Conservation (phyloP, 2,797 vertebrate genomes). For the Halcyon leucocephala region DNA sequence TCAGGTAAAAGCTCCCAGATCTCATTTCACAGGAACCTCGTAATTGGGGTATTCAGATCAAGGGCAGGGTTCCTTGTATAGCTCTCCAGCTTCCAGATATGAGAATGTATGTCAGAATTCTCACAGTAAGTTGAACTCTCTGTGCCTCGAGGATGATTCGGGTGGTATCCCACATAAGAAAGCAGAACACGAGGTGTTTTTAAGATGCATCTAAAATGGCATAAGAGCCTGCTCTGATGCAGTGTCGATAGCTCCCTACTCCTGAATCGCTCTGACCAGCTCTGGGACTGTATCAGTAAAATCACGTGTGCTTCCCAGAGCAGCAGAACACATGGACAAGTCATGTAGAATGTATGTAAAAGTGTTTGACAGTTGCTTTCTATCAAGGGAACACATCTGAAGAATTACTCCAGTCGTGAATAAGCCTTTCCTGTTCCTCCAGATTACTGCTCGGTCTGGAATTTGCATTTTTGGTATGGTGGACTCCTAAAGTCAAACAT, state of each 20-base stretch:
- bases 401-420: background rate
- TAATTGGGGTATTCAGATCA: background rate
- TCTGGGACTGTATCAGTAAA: background rate
- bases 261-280: background rate
- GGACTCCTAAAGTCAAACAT: constrained; percentile 90
- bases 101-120: background rate
- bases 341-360: background rate
- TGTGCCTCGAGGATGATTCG: background rate
- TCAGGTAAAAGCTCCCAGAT: constrained; percentile 81
- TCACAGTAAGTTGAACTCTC: background rate
- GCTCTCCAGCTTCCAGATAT: background rate
- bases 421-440: background rate
- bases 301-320: background rate
- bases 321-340: no score
- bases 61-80: background rate
- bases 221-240: background rate
- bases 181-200: background rate
- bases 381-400: background rate
- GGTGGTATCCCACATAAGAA: background rate
- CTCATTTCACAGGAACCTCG: accelerated
- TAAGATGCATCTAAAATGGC: background rate
- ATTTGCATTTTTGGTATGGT: constrained; percentile 94
- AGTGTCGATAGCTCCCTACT: background rate
- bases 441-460: constrained; percentile 92
- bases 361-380: background rate